Evolutionary conservation across 30 jellyfish, hydroid and myxozoan species (phyloP), one percentile per base, ranked within the genome.

Genomic region (Hydractinia symbiolongicarpus): DNA sequence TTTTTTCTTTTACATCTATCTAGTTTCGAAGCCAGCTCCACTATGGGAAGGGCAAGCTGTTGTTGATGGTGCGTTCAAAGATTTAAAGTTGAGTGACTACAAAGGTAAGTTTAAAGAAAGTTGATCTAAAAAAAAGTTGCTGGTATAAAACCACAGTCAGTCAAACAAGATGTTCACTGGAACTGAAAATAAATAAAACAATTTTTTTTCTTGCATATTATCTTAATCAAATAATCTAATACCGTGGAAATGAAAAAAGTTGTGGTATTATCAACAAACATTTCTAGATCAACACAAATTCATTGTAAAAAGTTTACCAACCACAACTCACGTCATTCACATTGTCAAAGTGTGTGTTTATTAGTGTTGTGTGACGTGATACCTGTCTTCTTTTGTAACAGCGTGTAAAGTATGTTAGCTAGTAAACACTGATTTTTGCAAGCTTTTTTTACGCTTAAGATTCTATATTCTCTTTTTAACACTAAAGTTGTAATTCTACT

Each of bases 21-120:
- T 30, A 94, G 99, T 94, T 79, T 94, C 99, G 4, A 90, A 94
- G 73, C 96, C 99, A 49, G 99, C 99, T 49, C 99, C 99, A 4
- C 7, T 70, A 61, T 94, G 93, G 93, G 96, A 94, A 87, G 96
- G 96, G 52, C 88, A 94, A 72, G 99, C 99, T 10, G 99, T 94
- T 69, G 99, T 94, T 7, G 75, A 94, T 94, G 99, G 99, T 14
- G 99, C 88, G 88, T 94, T 94, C 80, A 88, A 94, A 66, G 99
- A 94, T 83, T 30, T 94, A 67, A 94, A 94, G 76, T 81, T 94
- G 8, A 67, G 94, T 49, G 99, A 94, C 76, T 94, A 86, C 73
- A 84, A 84, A 83, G 99, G 98, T 91, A 61, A 5, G 77, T 53
- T 55, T 13, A 10, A 49, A 30, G 11, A 51, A 13, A 8, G 82